These are phyloP conservation scores for Carduelis carduelis DNA, from an alignment of 2,797 vertebrate genomes.

Conservation along the genomic window DNA sequence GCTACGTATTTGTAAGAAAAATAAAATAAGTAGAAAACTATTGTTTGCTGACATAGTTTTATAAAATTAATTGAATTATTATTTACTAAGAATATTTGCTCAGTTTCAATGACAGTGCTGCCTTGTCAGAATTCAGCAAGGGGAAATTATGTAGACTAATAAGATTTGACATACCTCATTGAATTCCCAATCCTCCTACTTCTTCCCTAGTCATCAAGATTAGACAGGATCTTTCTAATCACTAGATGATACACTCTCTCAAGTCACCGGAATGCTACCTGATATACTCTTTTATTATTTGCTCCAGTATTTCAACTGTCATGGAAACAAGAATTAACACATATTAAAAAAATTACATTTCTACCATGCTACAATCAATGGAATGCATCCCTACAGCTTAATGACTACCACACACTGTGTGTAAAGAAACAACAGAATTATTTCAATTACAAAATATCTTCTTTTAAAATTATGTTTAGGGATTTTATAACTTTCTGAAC, in stretches of 20 bases:
- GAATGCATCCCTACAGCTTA: not conserved
- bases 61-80: not conserved
- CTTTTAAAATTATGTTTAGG: not conserved
- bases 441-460: not conserved
- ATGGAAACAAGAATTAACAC: not conserved
- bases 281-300: not conserved
- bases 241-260: not conserved
- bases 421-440: not conserved
- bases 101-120: constrained; percentile 5
- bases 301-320: not conserved
- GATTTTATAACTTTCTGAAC: not conserved
- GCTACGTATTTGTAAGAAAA: not conserved
- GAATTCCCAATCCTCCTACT: constrained; percentile 34
- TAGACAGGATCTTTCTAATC: not conserved
- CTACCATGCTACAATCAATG: not conserved
- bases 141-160: constrained; percentile 66
- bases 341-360: not conserved
- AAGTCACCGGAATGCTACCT: not conserved
- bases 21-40: not conserved
- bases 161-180: constrained; percentile 67
- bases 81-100: constrained; percentile 11
- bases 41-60: not conserved
- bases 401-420: not conserved
- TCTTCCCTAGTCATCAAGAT: not conserved
- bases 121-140: constrained; percentile 49